phyloP scores from a whole-genome alignment of 2,797 vertebrate genomes.

The Todus mexicanus region DNA sequence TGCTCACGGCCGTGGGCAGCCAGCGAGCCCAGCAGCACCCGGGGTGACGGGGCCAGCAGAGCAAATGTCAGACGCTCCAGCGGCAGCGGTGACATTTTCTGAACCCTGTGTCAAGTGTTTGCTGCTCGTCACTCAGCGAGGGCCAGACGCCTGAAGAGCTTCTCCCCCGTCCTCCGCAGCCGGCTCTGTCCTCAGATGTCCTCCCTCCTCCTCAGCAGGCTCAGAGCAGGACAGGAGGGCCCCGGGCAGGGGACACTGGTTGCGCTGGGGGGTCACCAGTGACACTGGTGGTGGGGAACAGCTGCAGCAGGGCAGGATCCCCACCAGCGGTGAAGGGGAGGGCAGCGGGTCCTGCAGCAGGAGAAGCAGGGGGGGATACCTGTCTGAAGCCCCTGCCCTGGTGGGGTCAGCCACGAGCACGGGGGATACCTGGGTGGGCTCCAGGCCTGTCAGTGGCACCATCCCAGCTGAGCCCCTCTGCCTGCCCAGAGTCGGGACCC shows the following conservation, averaged over 20 bases:
- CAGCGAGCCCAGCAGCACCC: background rate
- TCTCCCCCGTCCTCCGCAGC: background rate
- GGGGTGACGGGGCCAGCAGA: background rate
- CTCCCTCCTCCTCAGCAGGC: background rate
- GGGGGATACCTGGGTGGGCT: background rate
- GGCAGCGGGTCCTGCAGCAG: background rate
- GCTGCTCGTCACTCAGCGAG: background rate
- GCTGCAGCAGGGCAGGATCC: background rate
- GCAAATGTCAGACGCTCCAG: background rate
- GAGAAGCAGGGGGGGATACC: no score
- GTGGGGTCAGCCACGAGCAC: fast-evolving
- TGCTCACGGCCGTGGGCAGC: background rate
- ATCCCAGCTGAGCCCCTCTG: background rate
- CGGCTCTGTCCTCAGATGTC: background rate
- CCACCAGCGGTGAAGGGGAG: fast-evolving
- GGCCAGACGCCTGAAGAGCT: background rate
- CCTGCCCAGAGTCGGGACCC: background rate
- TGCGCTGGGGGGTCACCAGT: fast-evolving
- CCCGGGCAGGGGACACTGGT: background rate
- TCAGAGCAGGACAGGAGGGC: fast-evolving
- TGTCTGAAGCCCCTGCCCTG: no score
- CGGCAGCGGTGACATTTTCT: background rate
- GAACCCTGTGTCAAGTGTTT: background rate
- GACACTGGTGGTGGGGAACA: fast-evolving
- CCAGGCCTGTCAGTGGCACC: fast-evolving